phyloP scores from a whole-genome alignment of 2,888 invertebrate genomes.

The Lapara coniferarum region DNA sequence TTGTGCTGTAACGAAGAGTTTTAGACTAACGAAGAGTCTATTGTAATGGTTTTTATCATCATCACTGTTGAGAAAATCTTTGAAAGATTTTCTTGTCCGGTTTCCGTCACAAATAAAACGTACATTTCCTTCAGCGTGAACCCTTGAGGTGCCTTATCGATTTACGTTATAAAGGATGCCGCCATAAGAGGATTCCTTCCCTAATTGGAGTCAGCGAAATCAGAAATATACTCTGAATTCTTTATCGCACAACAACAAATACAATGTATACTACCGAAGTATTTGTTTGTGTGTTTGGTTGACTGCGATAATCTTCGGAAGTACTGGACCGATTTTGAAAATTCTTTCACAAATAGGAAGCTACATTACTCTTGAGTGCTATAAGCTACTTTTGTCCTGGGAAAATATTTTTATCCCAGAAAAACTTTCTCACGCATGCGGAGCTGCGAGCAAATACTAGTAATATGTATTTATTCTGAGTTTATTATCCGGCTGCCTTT shows the following conservation, averaged over 20 bases:
- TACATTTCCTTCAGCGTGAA: constrained; percentile 14
- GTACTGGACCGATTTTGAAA: too few relatives aligned
- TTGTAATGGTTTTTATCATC: background rate
- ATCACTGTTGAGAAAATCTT: background rate
- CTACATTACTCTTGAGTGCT: too few relatives aligned
- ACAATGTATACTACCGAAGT: background rate
- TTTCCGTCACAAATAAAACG: constrained; percentile 11
- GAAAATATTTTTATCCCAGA: too few relatives aligned
- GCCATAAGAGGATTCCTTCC: constrained; percentile 54
- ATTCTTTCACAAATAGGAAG: too few relatives aligned
- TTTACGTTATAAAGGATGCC: constrained; percentile 47
- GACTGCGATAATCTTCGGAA: too few relatives aligned
- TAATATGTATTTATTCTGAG: constrained; percentile 28
- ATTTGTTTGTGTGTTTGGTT: too few relatives aligned
- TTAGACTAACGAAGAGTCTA: too few relatives aligned
- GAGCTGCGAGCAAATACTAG: too few relatives aligned
- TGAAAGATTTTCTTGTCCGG: background rate
- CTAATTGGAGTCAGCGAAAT: constrained; percentile 55
- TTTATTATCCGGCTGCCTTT: constrained; percentile 51
- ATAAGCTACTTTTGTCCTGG: too few relatives aligned
- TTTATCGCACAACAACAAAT: constrained; percentile 32
- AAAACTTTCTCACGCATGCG: too few relatives aligned
- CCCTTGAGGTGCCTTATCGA: constrained; percentile 46
- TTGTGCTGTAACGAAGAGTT: too few relatives aligned
- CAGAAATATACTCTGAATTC: constrained; percentile 38